Evolutionary conservation across 2,797 vertebrate genomes (phyloP), one percentile per base, ranked within the genome.

Genomic region (Apogon talboti): DNA sequence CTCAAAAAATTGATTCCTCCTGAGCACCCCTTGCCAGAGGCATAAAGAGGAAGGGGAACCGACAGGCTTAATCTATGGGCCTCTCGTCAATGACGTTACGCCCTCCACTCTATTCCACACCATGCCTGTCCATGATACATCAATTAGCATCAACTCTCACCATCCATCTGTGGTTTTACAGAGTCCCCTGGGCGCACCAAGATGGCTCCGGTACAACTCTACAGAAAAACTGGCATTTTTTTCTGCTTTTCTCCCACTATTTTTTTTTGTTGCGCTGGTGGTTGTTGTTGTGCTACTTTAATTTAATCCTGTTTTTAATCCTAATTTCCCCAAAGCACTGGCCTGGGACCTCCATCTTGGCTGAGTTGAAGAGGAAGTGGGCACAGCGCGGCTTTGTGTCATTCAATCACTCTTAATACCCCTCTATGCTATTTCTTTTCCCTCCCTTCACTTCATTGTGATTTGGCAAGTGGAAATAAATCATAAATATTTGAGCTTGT

Each of bases 11-110:
- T 68, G 83, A 91, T 92, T 90, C 72, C 75, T 84, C 56, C 78
- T 68, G 55, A 85, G 71, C 76, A 71, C 49, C 50, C 54, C 21
- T 90, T 81, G 81, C 85, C 88, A 79, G 82, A 71, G 86, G 89
- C 85, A 76, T 66, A 77, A 78, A 84, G 79, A 81, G 82, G 84
- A 79, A 81, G 85, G 68, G 76, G 86, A 91, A 91, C 84, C 81
- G 86, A 89, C 88, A 89, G 79, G 75, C 84, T 90, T 86, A 91
- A 90, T 90, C 81, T 88, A 86, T 70, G 78, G 76, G 62, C 71
- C 68, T 76, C 68, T 78, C 70, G 71, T 88, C 81, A 89, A 89
- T 87, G 80, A 90, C 81, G 73, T 81, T 74, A 83, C 60, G 83
- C 71, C 87, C 87, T 90, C 83, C 81, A 79, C 74, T 76, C 66